These are phyloP conservation scores for Cephus nigrinus DNA, from an alignment of 2,888 invertebrate species.

Conservation along the genomic window DNA sequence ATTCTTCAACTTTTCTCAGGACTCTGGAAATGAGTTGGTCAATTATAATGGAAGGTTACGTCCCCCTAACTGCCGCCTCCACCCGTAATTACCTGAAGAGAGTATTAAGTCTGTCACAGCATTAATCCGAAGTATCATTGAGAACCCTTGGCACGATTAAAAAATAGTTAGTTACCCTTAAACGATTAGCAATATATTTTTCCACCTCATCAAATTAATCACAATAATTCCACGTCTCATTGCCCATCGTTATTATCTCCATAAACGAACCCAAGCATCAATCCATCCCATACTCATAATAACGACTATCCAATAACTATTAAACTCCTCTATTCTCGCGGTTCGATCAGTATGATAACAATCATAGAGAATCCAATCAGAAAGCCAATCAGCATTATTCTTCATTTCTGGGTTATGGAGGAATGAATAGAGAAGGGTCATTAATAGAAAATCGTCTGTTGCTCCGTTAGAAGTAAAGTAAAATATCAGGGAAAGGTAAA, in stretches of 20 bases:
- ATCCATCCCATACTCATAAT: not conserved
- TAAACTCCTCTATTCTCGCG: not conserved
- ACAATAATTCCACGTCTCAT: not conserved
- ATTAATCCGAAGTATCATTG: slow-evolving; percentile 38
- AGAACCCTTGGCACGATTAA: slow-evolving; percentile 27
- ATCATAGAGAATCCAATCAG: slow-evolving; percentile 15
- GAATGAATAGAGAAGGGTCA: slow-evolving; percentile 19
- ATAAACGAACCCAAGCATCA: not conserved
- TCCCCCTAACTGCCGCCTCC: slow-evolving; percentile 13
- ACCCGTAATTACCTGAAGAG: slow-evolving; percentile 35
- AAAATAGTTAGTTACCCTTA: not conserved
- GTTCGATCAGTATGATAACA: not conserved
- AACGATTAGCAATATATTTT: not conserved
- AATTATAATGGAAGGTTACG: slow-evolving; percentile 43
- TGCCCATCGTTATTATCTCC: not conserved
- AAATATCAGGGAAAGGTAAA: not conserved
- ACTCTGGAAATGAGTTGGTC: slow-evolving; percentile 31
- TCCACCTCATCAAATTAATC: not conserved
- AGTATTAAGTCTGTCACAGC: slow-evolving; percentile 38
- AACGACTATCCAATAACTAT: not conserved
- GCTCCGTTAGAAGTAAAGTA: not conserved
- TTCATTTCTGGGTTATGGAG: slow-evolving; percentile 10
- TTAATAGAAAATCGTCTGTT: slow-evolving; percentile 15
- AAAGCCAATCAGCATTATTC: slow-evolving; percentile 22
- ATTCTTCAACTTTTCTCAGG: slow-evolving; percentile 23